Evolutionary conservation across 2,888 invertebrate species (phyloP), one percentile per base, ranked within the genome.

Genomic region (Torymus auratus): DNA sequence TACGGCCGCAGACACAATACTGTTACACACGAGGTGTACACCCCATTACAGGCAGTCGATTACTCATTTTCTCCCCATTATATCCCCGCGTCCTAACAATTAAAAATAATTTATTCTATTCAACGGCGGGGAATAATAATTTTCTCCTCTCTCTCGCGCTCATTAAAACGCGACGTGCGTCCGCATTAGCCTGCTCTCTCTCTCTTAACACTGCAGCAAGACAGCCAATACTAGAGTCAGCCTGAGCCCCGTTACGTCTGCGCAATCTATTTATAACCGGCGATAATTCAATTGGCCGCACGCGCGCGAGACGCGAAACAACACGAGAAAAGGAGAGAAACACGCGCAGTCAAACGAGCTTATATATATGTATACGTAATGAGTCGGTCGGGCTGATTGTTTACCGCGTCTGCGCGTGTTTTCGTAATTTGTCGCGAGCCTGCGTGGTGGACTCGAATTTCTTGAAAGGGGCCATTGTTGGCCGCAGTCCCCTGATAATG

Each of bases 381-480:
- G 78, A 78, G 78, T 65, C 56, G 17, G 53, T 41, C 56, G 50
- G 52, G 52, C 15, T 69, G 84, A 87, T 86, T 87, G 88, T 88
- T 88, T 87, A 80, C 84, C 82, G 74, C 73, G 60, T n/a, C 65
- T 14, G 56, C 56, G 82, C 84, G 83, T 84, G 85, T 82, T 86
- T 86, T 84, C 84, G 86, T 84, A 86, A 88, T 89, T 88, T 86
- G 86, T 87, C 86, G 86, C 2, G n/a, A 7, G 52, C 1, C 2
- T 14, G 56, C 3, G 50, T 7, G 17, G 84, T 80, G 41, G 86
- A 84, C 85, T 88, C 86, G 84, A 86, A 88, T 88, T 88, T 87
- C 88, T 87, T 85, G 87, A 88, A 88, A 87, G 85, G 79, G 82
- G 69, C 86, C 86, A 86, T 88, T 88, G 87, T 88, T 85, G 75